Base-by-base conservation (phyloP, 2,113 vertebrate genomes). In the Toxotes chatareus region DNA sequence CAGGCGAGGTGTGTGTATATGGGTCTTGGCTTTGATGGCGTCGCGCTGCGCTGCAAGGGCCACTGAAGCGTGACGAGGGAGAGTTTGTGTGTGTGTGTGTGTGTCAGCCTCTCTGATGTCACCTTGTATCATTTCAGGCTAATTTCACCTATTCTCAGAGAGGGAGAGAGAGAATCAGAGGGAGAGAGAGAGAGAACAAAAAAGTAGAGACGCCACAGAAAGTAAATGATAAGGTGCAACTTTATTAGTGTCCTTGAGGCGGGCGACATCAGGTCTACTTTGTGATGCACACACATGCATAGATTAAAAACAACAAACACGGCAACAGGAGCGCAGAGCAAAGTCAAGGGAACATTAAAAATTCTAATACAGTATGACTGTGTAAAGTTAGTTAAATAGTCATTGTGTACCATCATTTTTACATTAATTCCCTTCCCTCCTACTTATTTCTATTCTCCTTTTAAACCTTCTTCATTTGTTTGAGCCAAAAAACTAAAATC, bases 121-220 rank as follows among this genome's bases (percentile, higher is more conserved):
- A 93, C 91, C 93, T 93, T 93, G 92, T 94, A 94, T 94, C 90
- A 94, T 93, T 94, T 91, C 93, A 94, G 87, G 88, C 86, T 94
- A 93, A 94, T 93, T 94, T 93, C 87, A 91, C 90, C 93, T 93
- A 83, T 93, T 93, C 88, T 91, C 83, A 72, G 51, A 86, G 72
- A 83, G 61, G 27, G 69, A 76, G 68, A 83, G 86, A 77, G 66
- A 82, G 70, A 82, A 87, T 70, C 76, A 86, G 84, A 75, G 73
- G 60, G 57, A 67, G 76, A 51, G 73, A 47, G 53, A 49, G 63
- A 60, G 71, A 55, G 81, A 78, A 80, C 76, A 89, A 62, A 89
- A 80, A 86, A 78, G 80, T 81, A 80, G 72, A 51, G 82, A 85
- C 49, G 65, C 83, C 83, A 82, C 72, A 60, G 46, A 84, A 75